Evolutionary conservation across 2,888 invertebrate genomes (phyloP), one percentile per base, ranked within the genome.

Genomic region (Cenopis cana): DNA sequence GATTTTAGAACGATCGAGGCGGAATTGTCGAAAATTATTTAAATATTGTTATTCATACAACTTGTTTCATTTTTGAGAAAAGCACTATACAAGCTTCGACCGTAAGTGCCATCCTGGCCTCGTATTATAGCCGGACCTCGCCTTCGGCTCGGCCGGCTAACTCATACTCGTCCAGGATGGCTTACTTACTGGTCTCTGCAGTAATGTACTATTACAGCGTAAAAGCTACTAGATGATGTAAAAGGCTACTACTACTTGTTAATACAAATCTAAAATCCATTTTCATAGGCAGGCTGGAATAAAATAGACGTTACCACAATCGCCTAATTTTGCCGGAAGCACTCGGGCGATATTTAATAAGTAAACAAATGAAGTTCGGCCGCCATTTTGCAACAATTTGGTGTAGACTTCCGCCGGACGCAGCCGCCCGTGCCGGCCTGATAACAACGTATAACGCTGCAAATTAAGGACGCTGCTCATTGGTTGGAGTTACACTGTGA

Each of bases 381-480:
- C 52, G 67, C 66, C 66, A 73, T 68, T 56, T 72, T 68, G 65
- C 68, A 65, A 74, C 74, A 79, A 80, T 81, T 82, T 77, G 75
- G 77, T 75, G 76, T 76, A 73, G 74, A 79, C 79, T 80, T 79
- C 80, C 81, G 74, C 73, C 74, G 73, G 74, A 75, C 74, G 74
- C 81, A 81, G 78, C 80, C 80, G 78, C 71, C 81, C 80, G 80
- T 81, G 74, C 74, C 55, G 68, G 77, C 76, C 79, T 76, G 82
- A 82, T 83, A 82, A 78, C 78, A 76, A 69, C 62, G 74, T 75
- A 78, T 61, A 66, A 67, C 60, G 71, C 49, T 59, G 46, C 67
- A 67, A 71, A 71, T 71, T 67, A 67, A 56, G 71, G 60, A 49
- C 60, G 67, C 18, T 56, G 60, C 38, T 67, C 67, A 56, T 71